These are phyloP conservation scores for Steatornis caripensis DNA, from an alignment of 2,113 vertebrate genomes.

Conservation along the genomic window DNA sequence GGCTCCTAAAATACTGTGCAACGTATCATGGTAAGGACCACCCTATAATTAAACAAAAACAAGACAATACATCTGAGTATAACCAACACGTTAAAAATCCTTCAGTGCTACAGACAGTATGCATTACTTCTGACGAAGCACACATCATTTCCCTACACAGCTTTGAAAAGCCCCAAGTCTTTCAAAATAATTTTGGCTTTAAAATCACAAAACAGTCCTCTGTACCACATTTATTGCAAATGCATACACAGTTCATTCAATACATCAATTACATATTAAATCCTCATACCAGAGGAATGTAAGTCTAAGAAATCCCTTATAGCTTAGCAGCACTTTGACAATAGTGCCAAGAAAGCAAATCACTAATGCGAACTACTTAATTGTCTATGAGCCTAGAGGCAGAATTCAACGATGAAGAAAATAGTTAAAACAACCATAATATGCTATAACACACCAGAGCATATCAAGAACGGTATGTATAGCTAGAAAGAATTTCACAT, in stretches of 20 bases:
- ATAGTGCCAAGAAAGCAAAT: neutral
- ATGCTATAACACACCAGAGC: neutral
- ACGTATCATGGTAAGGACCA: conserved; percentile 87
- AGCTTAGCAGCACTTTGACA: neutral
- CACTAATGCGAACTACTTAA: neutral
- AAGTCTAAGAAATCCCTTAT: neutral
- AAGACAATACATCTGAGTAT: neutral
- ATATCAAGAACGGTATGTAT: neutral
- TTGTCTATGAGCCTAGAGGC: neutral
- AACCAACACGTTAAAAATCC: neutral
- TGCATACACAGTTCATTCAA: neutral
- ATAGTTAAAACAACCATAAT: neutral
- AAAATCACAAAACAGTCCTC: neutral
- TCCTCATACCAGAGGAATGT: neutral
- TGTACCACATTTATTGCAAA: neutral
- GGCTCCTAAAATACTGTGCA: conserved; percentile 93
- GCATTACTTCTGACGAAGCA: neutral
- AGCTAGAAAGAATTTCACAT: neutral
- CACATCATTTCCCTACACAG: neutral
- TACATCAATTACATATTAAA: neutral
- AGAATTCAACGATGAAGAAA: neutral
- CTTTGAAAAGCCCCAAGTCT: neutral
- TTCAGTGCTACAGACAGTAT: neutral
- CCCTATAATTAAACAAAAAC: conserved; percentile 73
- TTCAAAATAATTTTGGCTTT: neutral